phyloP scores from a whole-genome alignment of 2,797 vertebrate genomes.

The Manis javanica region DNA sequence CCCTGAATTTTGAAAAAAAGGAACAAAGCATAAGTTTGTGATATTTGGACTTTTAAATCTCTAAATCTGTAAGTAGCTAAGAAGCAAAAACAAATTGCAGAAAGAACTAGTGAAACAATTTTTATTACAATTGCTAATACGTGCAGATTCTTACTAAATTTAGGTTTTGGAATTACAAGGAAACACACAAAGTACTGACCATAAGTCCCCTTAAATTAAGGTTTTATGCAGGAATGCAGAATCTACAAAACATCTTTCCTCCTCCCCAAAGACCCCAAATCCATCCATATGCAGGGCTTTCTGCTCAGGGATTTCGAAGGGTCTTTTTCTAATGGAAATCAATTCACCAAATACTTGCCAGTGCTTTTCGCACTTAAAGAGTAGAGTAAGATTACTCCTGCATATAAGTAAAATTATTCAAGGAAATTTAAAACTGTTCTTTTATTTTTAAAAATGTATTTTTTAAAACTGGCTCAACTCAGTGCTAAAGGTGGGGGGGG shows the following conservation, averaged over 20 bases:
- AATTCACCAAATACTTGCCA: constrained; percentile 62
- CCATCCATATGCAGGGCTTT: constrained; percentile 69
- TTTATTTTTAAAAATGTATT: constrained; percentile 57
- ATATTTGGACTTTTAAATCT: constrained; percentile 58
- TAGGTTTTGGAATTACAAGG: constrained; percentile 65
- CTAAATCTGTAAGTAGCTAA: constrained; percentile 64
- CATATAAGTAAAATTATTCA: constrained; percentile 67
- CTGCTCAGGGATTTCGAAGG: constrained; percentile 66
- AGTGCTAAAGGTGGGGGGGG: constrained; percentile 27
- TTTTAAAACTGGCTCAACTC: constrained; percentile 76
- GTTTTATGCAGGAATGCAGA: constrained; percentile 78
- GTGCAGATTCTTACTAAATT: constrained; percentile 63
- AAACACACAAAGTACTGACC: constrained; percentile 63
- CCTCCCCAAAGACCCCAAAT: constrained; percentile 74
- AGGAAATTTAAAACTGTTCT: constrained; percentile 56
- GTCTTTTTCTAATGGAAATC: constrained; percentile 72
- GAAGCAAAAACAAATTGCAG: constrained; percentile 68
- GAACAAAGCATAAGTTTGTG: constrained; percentile 54
- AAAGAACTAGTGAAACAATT: constrained; percentile 63
- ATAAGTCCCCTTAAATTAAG: constrained; percentile 76
- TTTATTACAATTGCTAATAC: constrained; percentile 73
- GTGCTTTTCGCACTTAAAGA: constrained; percentile 76
- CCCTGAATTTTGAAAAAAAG: constrained; percentile 50
- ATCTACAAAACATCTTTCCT: constrained; percentile 70
- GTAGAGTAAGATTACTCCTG: constrained; percentile 68